phyloP scores from a whole-genome alignment of 2,113 vertebrate species.

The Candoia aspera region DNA sequence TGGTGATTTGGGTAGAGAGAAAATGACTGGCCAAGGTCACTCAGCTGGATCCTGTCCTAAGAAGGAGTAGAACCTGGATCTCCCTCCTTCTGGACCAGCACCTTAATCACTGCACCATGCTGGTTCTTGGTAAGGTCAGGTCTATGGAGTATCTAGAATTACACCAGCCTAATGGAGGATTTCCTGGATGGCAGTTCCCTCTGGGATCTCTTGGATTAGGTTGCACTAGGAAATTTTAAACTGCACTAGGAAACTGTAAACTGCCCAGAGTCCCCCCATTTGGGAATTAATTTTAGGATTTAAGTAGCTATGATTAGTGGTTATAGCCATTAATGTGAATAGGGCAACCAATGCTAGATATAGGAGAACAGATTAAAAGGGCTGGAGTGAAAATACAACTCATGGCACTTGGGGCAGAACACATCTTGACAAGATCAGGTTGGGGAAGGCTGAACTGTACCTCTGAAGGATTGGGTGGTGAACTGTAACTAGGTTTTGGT shows the following conservation, averaged over 20 bases:
- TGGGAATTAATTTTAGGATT: too few species aligned
- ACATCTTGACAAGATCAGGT: neutral
- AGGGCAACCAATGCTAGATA: neutral
- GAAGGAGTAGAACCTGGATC: neutral
- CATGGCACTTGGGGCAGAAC: neutral
- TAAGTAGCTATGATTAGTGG: neutral
- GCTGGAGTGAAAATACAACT: neutral
- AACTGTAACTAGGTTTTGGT: neutral
- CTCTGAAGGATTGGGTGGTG: neutral
- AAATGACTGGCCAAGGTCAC: neutral
- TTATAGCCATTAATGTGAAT: neutral
- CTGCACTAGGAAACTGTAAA: too few species aligned
- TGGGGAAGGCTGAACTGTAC: neutral
- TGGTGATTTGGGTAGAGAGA: neutral
- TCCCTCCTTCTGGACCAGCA: neutral
- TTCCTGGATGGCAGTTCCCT: neutral
- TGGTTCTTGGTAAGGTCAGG: neutral
- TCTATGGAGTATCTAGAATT: neutral
- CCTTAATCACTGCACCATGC: neutral
- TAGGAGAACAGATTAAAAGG: neutral
- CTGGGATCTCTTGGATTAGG: neutral
- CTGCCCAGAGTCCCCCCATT: too few species aligned
- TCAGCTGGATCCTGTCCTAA: neutral
- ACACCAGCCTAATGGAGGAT: neutral
- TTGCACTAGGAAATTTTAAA: neutral